Conservation (phyloP, 2,888 invertebrate genomes). For the Papilio elwesi region DNA sequence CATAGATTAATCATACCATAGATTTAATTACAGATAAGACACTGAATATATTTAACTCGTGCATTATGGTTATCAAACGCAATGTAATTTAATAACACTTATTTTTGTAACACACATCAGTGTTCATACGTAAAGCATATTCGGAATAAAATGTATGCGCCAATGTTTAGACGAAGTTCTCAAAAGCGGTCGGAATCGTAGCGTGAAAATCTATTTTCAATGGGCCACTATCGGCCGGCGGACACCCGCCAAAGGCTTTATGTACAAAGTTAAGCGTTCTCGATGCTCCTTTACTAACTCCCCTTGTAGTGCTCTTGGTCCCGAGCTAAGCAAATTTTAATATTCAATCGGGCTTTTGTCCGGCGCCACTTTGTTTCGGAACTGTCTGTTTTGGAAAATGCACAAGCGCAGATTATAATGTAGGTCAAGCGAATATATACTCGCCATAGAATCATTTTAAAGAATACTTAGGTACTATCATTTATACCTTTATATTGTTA, state of each 20-base stretch:
- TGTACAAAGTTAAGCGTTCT: constrained; percentile 73
- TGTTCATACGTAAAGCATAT: neutral
- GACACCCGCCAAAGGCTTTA: constrained; percentile 76
- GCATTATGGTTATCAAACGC: too few species aligned
- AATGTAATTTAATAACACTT: too few species aligned
- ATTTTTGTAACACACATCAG: too few species aligned
- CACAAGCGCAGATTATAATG: constrained; percentile 25
- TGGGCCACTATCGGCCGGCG: constrained; percentile 78
- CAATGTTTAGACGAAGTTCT: constrained; percentile 78
- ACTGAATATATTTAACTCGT: too few species aligned
- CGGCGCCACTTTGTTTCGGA: constrained; percentile 49
- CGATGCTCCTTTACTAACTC: constrained; percentile 70
- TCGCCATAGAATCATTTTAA: neutral
- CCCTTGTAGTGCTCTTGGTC: constrained; percentile 70
- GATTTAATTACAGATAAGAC: too few species aligned
- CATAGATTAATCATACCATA: too few species aligned
- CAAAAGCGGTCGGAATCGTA: constrained; percentile 68
- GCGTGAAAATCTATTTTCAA: constrained; percentile 84
- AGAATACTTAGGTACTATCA: neutral
- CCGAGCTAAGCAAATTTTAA: constrained; percentile 81
- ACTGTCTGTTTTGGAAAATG: constrained; percentile 47
- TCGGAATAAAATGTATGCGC: constrained; percentile 42
- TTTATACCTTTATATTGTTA: neutral
- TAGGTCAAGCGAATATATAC: neutral
- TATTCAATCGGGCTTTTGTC: constrained; percentile 79